Conservation (phyloP, 2,797 vertebrate genomes). For the Sylvilagus floridanus region DNA sequence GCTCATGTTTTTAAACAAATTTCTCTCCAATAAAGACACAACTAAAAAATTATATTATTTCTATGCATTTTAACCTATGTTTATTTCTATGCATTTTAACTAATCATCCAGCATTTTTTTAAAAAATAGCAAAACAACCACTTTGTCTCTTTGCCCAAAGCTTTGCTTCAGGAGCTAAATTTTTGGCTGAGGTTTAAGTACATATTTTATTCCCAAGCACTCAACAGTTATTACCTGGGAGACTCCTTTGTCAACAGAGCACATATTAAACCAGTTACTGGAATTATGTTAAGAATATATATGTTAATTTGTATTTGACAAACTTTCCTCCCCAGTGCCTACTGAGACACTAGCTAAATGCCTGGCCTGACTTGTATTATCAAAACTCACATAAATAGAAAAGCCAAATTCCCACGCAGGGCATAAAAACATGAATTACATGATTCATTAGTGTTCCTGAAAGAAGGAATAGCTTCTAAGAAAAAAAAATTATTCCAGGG, state of each 20-base stretch:
- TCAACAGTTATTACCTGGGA: slow-evolving; percentile 77
- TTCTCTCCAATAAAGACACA: slow-evolving; percentile 36
- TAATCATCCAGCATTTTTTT: neutral
- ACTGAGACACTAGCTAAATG: slow-evolving; percentile 54
- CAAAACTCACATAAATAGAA: slow-evolving; percentile 65
- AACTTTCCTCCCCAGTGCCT: slow-evolving; percentile 28
- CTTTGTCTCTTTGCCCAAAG: slow-evolving; percentile 51
- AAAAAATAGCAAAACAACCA: slow-evolving; percentile 1
- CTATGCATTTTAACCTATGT: slow-evolving; percentile 19
- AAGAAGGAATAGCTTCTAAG: slow-evolving; percentile 50
- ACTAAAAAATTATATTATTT: slow-evolving; percentile 43
- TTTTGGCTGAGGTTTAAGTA: slow-evolving; percentile 12
- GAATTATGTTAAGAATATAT: slow-evolving; percentile 60
- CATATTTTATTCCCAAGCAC: slow-evolving; percentile 48
- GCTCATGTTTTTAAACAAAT: slow-evolving; percentile 46
- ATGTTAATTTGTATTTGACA: slow-evolving; percentile 76
- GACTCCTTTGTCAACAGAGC: slow-evolving; percentile 70
- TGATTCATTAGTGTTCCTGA: slow-evolving; percentile 39
- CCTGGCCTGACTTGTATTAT: slow-evolving; percentile 38
- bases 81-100: neutral
- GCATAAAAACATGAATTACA: slow-evolving; percentile 59
- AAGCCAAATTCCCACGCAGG: slow-evolving; percentile 32
- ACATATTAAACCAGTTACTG: slow-evolving; percentile 70
- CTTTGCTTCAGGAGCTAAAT: slow-evolving; percentile 30
- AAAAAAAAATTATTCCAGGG: neutral